Conservation (phyloP, 37 sponge, comb jelly and placozoan genomes). For the Eunapius fragilis region DNA sequence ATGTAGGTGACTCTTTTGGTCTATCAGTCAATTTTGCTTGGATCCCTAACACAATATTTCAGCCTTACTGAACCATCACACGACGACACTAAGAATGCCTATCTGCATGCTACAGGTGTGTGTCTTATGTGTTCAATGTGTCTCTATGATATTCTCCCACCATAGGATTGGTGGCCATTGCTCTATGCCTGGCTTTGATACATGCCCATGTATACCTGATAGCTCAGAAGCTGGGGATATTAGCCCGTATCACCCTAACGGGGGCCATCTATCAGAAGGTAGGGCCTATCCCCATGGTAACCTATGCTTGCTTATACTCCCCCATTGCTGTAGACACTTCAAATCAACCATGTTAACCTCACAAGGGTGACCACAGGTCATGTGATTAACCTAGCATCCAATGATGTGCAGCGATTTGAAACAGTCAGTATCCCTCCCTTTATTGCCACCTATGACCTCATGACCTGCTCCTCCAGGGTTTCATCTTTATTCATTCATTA, state of each 20-base stretch:
- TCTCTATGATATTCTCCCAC: neutral
- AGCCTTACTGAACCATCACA: neutral
- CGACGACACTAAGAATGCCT: neutral
- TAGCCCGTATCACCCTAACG: constrained; percentile 40
- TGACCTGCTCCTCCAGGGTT: constrained; percentile 2
- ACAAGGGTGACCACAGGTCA: constrained; percentile 58
- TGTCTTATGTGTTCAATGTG: too few relatives aligned
- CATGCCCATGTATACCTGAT: constrained; percentile 41
- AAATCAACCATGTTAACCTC: constrained; percentile 54
- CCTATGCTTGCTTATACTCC: neutral
- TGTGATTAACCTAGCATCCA: constrained; percentile 75
- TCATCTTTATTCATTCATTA: constrained; percentile 24
- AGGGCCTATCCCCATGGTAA: neutral
- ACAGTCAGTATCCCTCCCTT: constrained; percentile 21
- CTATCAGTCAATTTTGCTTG: constrained; percentile 1
- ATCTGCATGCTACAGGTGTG: neutral
- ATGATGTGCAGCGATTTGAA: constrained; percentile 83
- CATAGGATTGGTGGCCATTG: constrained; percentile 34
- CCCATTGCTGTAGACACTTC: constrained; percentile 34
- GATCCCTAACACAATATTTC: neutral
- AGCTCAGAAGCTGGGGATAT: constrained; percentile 47
- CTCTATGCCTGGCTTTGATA: constrained; percentile 4
- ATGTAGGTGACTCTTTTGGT: neutral
- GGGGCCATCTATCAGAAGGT: constrained; percentile 72
- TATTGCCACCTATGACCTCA: neutral